Evolutionary conservation across 2,797 vertebrate genomes (phyloP).

Genomic region (Darevskia mixta): DNA sequence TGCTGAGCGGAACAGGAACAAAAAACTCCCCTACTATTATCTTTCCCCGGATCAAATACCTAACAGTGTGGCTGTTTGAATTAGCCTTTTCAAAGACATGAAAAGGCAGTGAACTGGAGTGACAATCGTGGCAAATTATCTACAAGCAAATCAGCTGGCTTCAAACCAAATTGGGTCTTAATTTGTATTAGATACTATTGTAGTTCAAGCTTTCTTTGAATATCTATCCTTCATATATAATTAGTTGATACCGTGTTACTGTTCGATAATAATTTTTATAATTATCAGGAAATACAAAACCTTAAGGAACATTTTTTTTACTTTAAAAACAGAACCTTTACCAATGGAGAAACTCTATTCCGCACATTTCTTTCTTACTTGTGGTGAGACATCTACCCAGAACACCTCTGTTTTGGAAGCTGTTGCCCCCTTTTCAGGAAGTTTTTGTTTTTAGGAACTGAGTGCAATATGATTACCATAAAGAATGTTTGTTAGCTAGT

Average conservation of each 20-base stretch:
- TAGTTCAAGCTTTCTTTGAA: constrained; percentile 2
- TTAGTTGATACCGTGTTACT: neutral
- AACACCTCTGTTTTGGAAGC: neutral
- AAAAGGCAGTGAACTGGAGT: neutral
- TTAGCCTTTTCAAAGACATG: neutral
- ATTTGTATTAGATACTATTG: neutral
- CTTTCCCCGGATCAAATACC: constrained; percentile 94
- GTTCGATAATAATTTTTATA: neutral
- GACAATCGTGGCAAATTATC: neutral
- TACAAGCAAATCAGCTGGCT: neutral
- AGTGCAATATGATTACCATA: neutral
- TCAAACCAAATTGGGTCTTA: neutral
- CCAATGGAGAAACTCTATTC: neutral
- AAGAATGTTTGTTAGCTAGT: no score
- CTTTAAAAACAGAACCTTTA: neutral
- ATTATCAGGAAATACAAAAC: neutral
- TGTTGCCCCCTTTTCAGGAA: no score
- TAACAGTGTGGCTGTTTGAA: constrained; percentile 92
- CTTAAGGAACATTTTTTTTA: no score
- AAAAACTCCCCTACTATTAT: constrained; percentile 94
- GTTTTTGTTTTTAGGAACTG: no score
- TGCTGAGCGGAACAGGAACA: constrained; percentile 89
- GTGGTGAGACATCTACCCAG: neutral
- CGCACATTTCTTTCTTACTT: neutral
- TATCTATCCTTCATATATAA: neutral